Evolutionary conservation across 2,113 vertebrate species (phyloP).

Genomic region (Strix uralensis): DNA sequence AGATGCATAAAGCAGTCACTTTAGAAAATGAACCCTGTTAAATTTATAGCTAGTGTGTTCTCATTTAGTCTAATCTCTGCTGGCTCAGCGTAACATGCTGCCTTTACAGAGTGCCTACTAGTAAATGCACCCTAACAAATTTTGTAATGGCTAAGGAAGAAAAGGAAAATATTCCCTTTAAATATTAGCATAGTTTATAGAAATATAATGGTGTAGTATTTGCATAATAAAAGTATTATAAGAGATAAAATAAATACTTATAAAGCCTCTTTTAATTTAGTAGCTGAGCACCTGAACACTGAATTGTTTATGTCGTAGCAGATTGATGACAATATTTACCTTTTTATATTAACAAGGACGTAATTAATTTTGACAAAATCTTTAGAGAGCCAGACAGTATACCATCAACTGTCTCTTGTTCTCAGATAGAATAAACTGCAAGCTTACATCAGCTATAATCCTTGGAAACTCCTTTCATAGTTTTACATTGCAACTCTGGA

Average conservation of each 20-base stretch:
- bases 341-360: conserved; percentile 26
- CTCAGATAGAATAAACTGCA: conserved; percentile 22
- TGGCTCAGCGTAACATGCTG: conserved; percentile 60
- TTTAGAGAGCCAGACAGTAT: not conserved
- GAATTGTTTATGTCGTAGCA: conserved; percentile 34
- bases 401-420: not conserved
- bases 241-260: conserved; percentile 21
- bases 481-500: not conserved
- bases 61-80: conserved; percentile 76
- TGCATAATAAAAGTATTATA: conserved; percentile 13
- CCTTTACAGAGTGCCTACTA: conserved; percentile 32
- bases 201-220: conserved; percentile 21
- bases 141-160: conserved; percentile 9
- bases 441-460: conserved; percentile 27
- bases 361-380: conserved; percentile 52
- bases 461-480: not conserved
- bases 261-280: conserved; percentile 7
- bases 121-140: conserved; percentile 42
- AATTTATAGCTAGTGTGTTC: conserved; percentile 72
- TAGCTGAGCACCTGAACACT: not conserved
- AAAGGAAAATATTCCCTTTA: not conserved
- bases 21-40: conserved; percentile 74
- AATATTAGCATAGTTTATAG: conserved; percentile 32
- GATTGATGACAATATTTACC: conserved; percentile 45
- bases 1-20: conserved; percentile 73